phyloP scores from a whole-genome alignment of 2,113 vertebrate species.

The Rhabdornis inornatus region DNA sequence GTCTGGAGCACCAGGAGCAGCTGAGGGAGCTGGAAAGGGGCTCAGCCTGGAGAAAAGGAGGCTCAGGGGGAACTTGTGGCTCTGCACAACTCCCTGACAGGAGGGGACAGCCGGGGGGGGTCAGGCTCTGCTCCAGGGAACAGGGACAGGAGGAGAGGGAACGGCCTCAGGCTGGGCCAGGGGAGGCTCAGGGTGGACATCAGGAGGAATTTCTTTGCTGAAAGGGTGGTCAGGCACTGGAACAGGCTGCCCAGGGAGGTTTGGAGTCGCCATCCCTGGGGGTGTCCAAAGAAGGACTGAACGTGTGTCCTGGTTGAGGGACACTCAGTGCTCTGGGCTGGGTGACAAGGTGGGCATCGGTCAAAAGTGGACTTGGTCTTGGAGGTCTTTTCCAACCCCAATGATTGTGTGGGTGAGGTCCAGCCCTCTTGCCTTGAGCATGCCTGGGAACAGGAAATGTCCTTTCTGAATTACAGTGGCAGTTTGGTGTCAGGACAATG shows the following conservation, averaged over 20 bases:
- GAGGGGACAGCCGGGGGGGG: rapidly evolving
- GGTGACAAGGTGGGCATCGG: background rate
- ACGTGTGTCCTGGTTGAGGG: background rate
- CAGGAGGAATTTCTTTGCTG: background rate
- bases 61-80: background rate
- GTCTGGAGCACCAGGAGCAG: rapidly evolving
- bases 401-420: background rate
- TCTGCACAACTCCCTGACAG: background rate
- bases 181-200: background rate
- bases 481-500: background rate
- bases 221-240: background rate
- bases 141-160: background rate
- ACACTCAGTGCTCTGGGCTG: background rate
- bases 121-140: background rate
- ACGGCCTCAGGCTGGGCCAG: background rate
- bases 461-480: background rate
- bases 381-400: background rate
- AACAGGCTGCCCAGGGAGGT: background rate
- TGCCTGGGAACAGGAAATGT: background rate
- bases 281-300: background rate
- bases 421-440: background rate
- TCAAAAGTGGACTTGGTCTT: background rate
- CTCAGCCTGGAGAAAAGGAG: background rate
- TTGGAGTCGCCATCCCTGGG: background rate
- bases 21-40: background rate